Base-by-base conservation (phyloP, 2,888 invertebrate genomes). In the Acrobasis consociella region DNA sequence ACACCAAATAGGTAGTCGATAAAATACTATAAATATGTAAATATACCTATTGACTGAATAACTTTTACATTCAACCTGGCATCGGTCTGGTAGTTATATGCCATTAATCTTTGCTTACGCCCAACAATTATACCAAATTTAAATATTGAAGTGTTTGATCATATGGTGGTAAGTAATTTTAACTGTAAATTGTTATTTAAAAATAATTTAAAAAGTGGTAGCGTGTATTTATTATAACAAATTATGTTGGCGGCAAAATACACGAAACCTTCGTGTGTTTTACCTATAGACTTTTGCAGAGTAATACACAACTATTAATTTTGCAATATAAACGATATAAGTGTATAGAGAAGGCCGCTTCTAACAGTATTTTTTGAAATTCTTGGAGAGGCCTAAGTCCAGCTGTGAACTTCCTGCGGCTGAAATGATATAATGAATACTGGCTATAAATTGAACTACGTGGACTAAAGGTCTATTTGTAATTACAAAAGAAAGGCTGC, bases 1-100 rank as follows among this genome's bases (percentile, higher is more conserved):
- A 56, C 56, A 56, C 42, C 56, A 42, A 56, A 56, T 56, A 56
- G 56, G 56, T 56, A 56, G 42, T 56, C 56, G 17, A 39, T 17
- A 39, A 17, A 42, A 56, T 22, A 39, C n/a, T 55, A 56, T 56
- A 22, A 49, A 59, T 59, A 59, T 59, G 49, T 49, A 22, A 59
- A 59, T 58, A 58, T 59, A 31, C 7, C 5, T 31, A 59, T 49
- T 58, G 37, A 49, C 15, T 59, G 16, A 59, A 59, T 49, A 59
- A 59, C 49, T 59, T 37, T 37, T 59, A 37, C 13, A 37, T 59
- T 49, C 37, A 49, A n/a, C 56, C n/a, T n/a, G n/a, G 56, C 56
- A 17, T 56, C 56, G 42, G 11, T 56, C 17, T 56, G 8, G 56
- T 42, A 22, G 56, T 42, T 42, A 17, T 22, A 17, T 17, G 9